Evolutionary conservation across 2,797 vertebrate species (phyloP), one percentile per base, ranked within the genome.

Genomic region (Propithecus deckenii): DNA sequence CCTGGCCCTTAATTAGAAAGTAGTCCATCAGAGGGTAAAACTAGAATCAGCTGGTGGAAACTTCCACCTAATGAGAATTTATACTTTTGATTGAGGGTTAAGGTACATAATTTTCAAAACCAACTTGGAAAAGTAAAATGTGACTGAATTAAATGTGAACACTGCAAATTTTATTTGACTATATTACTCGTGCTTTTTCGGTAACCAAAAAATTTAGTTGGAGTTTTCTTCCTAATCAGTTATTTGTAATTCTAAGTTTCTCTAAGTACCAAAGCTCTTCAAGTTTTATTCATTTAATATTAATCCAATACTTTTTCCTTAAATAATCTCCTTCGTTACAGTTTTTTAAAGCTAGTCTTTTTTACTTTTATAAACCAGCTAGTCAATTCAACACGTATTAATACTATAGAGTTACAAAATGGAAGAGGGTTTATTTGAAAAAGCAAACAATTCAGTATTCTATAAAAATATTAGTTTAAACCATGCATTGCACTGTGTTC

Each of bases 391-490:
- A 75, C 18, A 71, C 52, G 23, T 23, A 57, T 57, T 25, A 57
- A 15, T 57, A 86, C 38, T 74, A 30, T 4, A 86, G 32, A 95
- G 10, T 74, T 91, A 91, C 4, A 91, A 94, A 93, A 50, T 3
- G 69, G 46, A 75, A 65, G 7, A 75, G 2, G 11, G 14, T 91
- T 95, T 74, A 92, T 17, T 86, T 81, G 30, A 46, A 48, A 92
- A 95, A 94, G 25, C 46, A 95, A 94, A 61, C 83, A 50, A 89
- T 69, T 96, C 48, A 43, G 1, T 78, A 78, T 72, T 74, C 14
- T 89, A 75, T 50, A 84, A 72, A 92, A 95, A 80, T 88, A 81
- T 84, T 50, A 78, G 30, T 80, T 92, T 88, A 89, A 95, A 78
- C 4, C n/a, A 86, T 12, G 8, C 25, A 61, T 78, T 74, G 59